Percentiles rank a stretch among this genome's conserved stretches.
These are phyloP conservation scores for Hirtodrosophila duncani DNA, from an alignment of 2,888 invertebrate genomes.

Conservation along the genomic window DNA sequence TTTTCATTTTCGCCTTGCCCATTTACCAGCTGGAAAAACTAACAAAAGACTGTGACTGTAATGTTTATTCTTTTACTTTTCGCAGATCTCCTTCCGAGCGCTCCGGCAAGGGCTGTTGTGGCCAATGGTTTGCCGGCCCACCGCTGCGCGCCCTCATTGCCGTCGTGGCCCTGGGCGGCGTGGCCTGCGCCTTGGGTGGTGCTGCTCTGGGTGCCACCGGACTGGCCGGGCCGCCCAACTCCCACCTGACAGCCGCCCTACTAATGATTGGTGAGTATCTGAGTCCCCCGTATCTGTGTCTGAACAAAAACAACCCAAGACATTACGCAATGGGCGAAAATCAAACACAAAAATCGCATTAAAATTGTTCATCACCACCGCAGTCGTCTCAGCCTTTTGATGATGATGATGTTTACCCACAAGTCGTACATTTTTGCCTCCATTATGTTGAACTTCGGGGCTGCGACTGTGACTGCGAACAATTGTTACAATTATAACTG, in stretches of 20 bases:
- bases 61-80: conserved; percentile 20
- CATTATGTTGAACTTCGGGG: conserved; percentile 21
- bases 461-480: conserved; percentile 27
- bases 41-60: conserved; percentile 27
- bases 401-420: conserved; percentile 53
- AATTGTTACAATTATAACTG: conserved; percentile 35
- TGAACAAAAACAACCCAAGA: neutral
- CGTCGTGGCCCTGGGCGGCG: conserved; percentile 78
- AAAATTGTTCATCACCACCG: conserved; percentile 44
- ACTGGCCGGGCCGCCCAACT: conserved; percentile 77
- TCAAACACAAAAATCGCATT: conserved; percentile 47
- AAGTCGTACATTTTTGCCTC: conserved; percentile 40
- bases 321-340: conserved; percentile 38
- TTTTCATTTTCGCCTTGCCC: conserved; percentile 5
- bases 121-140: conserved; percentile 79
- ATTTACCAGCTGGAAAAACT: conserved; percentile 32
- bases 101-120: conserved; percentile 78
- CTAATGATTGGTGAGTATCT: conserved; percentile 78
- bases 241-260: conserved; percentile 78
- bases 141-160: conserved; percentile 78
- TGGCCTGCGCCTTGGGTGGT: conserved; percentile 78
- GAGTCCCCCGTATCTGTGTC: neutral
- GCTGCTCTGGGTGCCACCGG: conserved; percentile 78
- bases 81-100: conserved; percentile 78
- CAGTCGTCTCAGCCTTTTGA: conserved; percentile 28